Conservation (phyloP, 2,888 invertebrate species). For the Agriopis marginaria region DNA sequence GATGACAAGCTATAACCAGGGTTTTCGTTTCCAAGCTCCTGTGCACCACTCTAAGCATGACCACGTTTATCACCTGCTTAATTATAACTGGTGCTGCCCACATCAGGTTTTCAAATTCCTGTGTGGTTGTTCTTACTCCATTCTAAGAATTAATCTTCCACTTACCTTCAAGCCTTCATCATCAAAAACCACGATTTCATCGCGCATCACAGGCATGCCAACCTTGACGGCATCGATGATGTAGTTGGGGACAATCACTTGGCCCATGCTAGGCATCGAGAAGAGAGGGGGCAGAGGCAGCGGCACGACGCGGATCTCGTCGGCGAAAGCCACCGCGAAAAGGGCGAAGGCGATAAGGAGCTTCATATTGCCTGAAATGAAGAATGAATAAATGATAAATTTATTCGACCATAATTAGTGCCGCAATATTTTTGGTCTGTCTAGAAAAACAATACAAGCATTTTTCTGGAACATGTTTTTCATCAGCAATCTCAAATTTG, state of each 20-base stretch:
- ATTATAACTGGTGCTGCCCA: no score
- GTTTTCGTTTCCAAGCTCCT: no score
- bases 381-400: not conserved
- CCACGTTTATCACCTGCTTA: no score
- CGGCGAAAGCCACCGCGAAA: slow-evolving; percentile 61
- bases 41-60: no score
- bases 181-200: not conserved
- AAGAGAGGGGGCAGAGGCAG: not conserved
- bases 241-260: slow-evolving; percentile 18
- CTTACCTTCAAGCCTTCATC: slow-evolving; percentile 15
- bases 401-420: no score
- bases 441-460: no score
- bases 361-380: slow-evolving; percentile 66
- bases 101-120: no score
- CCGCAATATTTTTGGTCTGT: no score
- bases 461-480: no score
- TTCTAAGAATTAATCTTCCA: not conserved
- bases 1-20: no score
- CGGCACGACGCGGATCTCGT: slow-evolving; percentile 33
- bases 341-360: slow-evolving; percentile 64
- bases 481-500: no score
- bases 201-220: slow-evolving; percentile 10
- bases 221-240: slow-evolving; percentile 23
- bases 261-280: slow-evolving; percentile 13
- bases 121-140: not conserved